Percentiles rank a stretch among this genome's conserved stretches.
Evolutionary conservation across 2,113 vertebrate genomes (phyloP).

Genomic region (Physeter macrocephalus): DNA sequence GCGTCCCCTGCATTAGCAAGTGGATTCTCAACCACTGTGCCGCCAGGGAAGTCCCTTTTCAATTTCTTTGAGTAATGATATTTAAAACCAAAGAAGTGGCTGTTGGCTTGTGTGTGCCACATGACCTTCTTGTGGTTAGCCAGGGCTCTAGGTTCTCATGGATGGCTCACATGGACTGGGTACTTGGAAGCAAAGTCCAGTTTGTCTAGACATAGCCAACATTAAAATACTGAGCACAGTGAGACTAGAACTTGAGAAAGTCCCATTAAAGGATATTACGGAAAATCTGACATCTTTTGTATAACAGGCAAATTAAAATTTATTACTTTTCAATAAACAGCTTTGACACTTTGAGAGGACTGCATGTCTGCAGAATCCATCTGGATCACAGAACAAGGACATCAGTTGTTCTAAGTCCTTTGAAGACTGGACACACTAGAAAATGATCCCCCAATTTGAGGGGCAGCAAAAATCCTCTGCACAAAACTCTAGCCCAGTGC

Average conservation of each 20-base stretch:
- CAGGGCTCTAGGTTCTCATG: neutral
- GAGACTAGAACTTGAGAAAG: neutral
- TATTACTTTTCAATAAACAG: slow-evolving; percentile 57
- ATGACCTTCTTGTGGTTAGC: neutral
- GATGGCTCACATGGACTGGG: neutral
- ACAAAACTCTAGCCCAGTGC: slow-evolving; percentile 51
- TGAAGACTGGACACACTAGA: slow-evolving; percentile 33
- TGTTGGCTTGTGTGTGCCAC: neutral
- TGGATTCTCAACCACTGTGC: too few relatives aligned
- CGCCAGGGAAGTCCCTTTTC: neutral
- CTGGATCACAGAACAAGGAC: slow-evolving; percentile 37
- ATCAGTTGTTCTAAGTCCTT: slow-evolving; percentile 32
- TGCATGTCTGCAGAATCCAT: slow-evolving; percentile 38
- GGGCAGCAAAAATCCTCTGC: neutral
- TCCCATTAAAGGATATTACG: slow-evolving; percentile 37
- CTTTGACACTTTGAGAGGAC: slow-evolving; percentile 39
- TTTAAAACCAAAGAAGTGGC: slow-evolving; percentile 1
- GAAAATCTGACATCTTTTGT: slow-evolving; percentile 52
- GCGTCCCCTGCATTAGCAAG: too few relatives aligned
- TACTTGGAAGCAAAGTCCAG: neutral
- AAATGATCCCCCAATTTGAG: neutral
- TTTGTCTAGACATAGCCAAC: neutral
- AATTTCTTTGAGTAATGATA: slow-evolving; percentile 8
- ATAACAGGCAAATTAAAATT: slow-evolving; percentile 49
- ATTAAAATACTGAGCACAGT: neutral